A percentile compares a stretch with the other conserved stretches of the same genome.
Evolutionary conservation across 2,113 vertebrate genomes (phyloP).

Genomic region (Actinemys pallida): DNA sequence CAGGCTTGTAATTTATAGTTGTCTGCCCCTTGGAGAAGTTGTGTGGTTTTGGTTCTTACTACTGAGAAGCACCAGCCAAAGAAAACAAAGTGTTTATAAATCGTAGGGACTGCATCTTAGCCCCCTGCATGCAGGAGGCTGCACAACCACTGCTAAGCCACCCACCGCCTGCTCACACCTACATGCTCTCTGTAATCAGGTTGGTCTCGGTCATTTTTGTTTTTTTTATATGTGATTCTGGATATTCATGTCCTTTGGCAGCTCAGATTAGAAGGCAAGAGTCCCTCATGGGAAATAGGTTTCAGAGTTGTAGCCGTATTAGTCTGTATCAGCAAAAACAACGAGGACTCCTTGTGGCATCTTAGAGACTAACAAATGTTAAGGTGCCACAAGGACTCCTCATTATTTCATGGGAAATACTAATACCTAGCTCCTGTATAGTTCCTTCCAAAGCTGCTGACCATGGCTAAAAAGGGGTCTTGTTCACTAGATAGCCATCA

Average conservation of each 20-base stretch:
- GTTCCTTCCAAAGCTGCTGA: neutral
- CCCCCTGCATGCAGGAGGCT: rapidly evolving
- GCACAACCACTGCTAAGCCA: neutral
- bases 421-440: neutral
- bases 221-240: neutral
- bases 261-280: neutral
- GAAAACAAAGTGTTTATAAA: neutral
- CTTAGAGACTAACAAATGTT: too few species aligned
- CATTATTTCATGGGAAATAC: neutral
- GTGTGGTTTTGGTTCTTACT: neutral
- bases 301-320: too few species aligned
- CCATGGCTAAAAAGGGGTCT: neutral
- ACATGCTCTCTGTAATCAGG: neutral
- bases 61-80: neutral
- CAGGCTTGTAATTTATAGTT: neutral
- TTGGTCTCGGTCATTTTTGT: neutral
- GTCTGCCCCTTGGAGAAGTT: neutral
- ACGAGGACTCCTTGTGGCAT: too few species aligned
- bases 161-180: neutral
- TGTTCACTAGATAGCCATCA: neutral
- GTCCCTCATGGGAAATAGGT: neutral
- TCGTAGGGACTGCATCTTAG: rapidly evolving
- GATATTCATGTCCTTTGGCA: neutral
- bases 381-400: too few species aligned
- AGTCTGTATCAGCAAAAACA: too few species aligned